A percentile compares a stretch with the other conserved stretches of the same genome.
Evolutionary conservation across 2,888 invertebrate species (phyloP).

Genomic region (Tachystola acroxantha): DNA sequence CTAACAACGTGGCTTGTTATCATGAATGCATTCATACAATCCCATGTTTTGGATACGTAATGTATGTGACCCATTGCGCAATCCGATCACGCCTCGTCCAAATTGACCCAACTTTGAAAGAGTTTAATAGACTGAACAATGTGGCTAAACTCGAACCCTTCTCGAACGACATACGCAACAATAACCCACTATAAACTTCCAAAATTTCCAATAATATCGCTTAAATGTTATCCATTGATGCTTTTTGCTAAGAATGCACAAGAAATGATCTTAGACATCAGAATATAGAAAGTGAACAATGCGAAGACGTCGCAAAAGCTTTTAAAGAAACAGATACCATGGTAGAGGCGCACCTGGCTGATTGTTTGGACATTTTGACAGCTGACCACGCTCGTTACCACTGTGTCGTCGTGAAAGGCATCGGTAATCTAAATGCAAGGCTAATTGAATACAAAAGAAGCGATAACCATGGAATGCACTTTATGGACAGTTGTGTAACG

Average conservation of each 20-base stretch:
- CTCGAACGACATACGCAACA: slow-evolving; percentile 25
- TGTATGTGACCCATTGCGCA: slow-evolving; percentile 48
- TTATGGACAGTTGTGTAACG: slow-evolving; percentile 55
- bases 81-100: slow-evolving; percentile 61
- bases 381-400: slow-evolving; percentile 76
- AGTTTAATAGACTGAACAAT: slow-evolving; percentile 73
- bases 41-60: slow-evolving; percentile 42
- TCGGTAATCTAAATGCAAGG: slow-evolving; percentile 72
- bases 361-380: slow-evolving; percentile 77
- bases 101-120: slow-evolving; percentile 65
- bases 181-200: slow-evolving; percentile 18
- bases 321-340: slow-evolving; percentile 18
- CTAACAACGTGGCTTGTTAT: slow-evolving; percentile 36
- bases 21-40: slow-evolving; percentile 38
- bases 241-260: background rate
- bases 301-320: slow-evolving; percentile 8
- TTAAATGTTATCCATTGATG: slow-evolving; percentile 25
- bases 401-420: slow-evolving; percentile 74
- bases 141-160: slow-evolving; percentile 45
- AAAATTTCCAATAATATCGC: slow-evolving; percentile 18
- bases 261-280: background rate
- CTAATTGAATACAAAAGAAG: slow-evolving; percentile 77
- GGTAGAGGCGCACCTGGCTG: slow-evolving; percentile 44
- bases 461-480: slow-evolving; percentile 69
- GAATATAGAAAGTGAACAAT: slow-evolving; percentile 17